Conservation (phyloP, 2,888 invertebrate species). For the Lithophane semibrunnea region DNA sequence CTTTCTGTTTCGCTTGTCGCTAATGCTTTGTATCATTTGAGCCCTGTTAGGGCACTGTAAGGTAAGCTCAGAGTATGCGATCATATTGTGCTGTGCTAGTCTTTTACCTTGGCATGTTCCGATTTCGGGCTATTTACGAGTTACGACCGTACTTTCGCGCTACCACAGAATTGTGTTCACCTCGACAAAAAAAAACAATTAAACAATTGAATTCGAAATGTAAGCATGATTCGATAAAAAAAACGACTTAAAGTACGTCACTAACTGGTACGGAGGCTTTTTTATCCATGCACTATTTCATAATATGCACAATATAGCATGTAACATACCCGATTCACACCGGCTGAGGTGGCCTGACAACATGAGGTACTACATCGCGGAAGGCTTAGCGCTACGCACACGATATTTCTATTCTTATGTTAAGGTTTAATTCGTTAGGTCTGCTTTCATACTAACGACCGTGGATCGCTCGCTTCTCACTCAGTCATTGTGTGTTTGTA, state of each 20-base stretch:
- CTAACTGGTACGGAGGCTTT: slow-evolving; percentile 55
- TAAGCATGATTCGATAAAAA: slow-evolving; percentile 50
- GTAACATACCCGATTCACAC: slow-evolving; percentile 89
- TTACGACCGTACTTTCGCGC: slow-evolving; percentile 48
- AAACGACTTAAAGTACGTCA: slow-evolving; percentile 39
- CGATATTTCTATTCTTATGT: slow-evolving; percentile 74
- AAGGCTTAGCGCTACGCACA: slow-evolving; percentile 83
- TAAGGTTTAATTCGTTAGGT: slow-evolving; percentile 82
- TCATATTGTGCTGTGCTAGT: slow-evolving; percentile 73
- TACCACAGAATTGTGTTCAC: slow-evolving; percentile 44
- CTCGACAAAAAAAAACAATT: slow-evolving; percentile 34
- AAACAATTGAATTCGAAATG: slow-evolving; percentile 49
- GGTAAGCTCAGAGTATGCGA: slow-evolving; percentile 73
- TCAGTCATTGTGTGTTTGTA: slow-evolving; percentile 86
- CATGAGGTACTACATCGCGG: slow-evolving; percentile 80
- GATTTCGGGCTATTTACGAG: slow-evolving; percentile 52
- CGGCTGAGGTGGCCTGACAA: slow-evolving; percentile 81
- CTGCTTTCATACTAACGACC: slow-evolving; percentile 85
- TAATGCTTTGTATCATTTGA: slow-evolving; percentile 81
- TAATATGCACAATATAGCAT: slow-evolving; percentile 81
- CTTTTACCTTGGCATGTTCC: slow-evolving; percentile 71
- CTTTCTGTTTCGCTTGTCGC: slow-evolving; percentile 85
- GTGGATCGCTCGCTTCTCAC: slow-evolving; percentile 88
- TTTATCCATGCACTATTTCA: slow-evolving; percentile 77
- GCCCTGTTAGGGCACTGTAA: slow-evolving; percentile 61